Conservation (phyloP, 2,113 vertebrate species). For the Benitochromis conjunctus region DNA sequence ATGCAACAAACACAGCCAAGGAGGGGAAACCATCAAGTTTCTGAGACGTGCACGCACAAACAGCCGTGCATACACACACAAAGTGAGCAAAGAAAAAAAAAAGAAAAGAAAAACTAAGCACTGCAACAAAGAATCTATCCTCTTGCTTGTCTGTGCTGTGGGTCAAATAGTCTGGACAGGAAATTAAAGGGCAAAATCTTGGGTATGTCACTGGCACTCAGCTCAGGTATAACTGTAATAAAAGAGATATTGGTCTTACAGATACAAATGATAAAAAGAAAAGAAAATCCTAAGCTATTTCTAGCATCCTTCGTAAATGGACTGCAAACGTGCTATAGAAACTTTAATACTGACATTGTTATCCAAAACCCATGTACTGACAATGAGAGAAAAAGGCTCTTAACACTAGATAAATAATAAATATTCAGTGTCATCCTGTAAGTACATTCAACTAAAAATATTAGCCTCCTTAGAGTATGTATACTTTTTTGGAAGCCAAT, state of each 20-base stretch:
- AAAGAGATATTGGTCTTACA: conserved; percentile 25
- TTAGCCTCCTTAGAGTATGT: background rate
- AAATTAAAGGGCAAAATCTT: conserved; percentile 61
- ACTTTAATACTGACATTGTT: background rate
- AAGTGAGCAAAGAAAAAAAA: background rate
- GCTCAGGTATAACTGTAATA: conserved; percentile 30
- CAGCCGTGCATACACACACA: conserved; percentile 24
- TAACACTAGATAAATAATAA: background rate
- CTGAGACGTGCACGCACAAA: conserved; percentile 46
- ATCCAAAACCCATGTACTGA: background rate
- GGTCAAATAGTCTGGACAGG: conserved; percentile 63
- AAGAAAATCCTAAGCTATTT: background rate
- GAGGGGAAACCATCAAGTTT: conserved; percentile 38
- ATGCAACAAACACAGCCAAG: conserved; percentile 59
- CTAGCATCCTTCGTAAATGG: background rate
- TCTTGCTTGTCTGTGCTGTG: conserved; percentile 50
- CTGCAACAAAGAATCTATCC: conserved; percentile 44
- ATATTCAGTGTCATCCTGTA: background rate
- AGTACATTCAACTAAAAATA: background rate
- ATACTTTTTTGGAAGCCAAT: background rate
- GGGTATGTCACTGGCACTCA: conserved; percentile 33
- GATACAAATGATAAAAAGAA: background rate
- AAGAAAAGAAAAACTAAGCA: background rate
- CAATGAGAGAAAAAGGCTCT: background rate
- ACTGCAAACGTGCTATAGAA: background rate